Conservation (phyloP, 1,140 invertebrate species). For the Maniola jurtina region DNA sequence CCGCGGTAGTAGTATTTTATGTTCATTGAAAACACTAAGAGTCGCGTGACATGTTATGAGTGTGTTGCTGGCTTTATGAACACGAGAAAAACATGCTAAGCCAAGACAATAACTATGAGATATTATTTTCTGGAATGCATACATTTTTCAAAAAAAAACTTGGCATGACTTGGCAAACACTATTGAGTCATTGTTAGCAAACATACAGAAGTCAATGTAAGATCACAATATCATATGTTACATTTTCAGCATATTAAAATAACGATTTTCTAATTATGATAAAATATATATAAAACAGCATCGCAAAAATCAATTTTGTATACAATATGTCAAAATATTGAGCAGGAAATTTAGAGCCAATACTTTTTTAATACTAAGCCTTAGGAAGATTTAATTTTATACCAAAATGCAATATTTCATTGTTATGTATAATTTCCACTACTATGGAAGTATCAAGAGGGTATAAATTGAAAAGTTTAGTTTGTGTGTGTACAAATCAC, state of each 20-base stretch:
- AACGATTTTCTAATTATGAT: too few species aligned
- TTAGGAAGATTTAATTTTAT: background rate
- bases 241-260: constrained; percentile 12
- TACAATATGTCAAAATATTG: constrained; percentile 30
- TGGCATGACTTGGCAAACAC: constrained; percentile 19
- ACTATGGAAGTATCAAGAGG: background rate
- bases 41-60: too few species aligned
- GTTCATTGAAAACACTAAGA: too few species aligned
- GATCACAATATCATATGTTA: constrained; percentile 24
- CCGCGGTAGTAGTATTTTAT: too few species aligned
- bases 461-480: constrained; percentile 1
- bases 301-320: constrained; percentile 25
- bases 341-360: constrained; percentile 28
- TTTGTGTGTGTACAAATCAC: constrained; percentile 14
- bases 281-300: constrained; percentile 18
- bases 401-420: background rate
- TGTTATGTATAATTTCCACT: background rate
- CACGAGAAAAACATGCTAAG: constrained; percentile 10
- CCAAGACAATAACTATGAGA: constrained; percentile 12
- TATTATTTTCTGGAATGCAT: constrained; percentile 39
- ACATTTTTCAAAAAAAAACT: constrained; percentile 28
- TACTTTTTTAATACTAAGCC: background rate
- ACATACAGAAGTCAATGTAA: constrained; percentile 18
- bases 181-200: constrained; percentile 10
- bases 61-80: background rate